A percentile compares a stretch with the other conserved stretches of the same genome.
These are phyloP conservation scores for Bergia sp. DNA, from an alignment of 92 coral and sea anemone species.

Conservation along the genomic window DNA sequence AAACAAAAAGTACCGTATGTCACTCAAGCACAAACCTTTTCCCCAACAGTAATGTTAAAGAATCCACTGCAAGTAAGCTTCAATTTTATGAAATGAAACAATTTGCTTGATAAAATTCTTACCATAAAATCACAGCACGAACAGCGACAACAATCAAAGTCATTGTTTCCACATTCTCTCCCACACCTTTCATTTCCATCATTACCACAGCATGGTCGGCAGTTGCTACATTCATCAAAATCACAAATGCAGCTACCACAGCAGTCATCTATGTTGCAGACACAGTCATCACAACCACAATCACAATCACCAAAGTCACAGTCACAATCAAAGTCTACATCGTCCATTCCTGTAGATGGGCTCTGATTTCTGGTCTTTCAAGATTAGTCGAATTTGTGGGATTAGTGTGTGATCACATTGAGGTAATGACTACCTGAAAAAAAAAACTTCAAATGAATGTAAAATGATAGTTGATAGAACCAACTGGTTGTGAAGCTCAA, in stretches of 20 bases:
- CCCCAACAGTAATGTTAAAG: too few relatives aligned
- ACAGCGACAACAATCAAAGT: constrained; percentile 13
- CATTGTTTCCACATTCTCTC: constrained; percentile 3
- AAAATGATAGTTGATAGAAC: too few relatives aligned
- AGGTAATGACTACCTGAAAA: background rate
- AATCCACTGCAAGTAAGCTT: background rate
- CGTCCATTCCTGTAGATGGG: background rate
- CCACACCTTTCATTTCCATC: background rate
- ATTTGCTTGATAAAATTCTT: background rate
- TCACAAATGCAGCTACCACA: constrained; percentile 20
- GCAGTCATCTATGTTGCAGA: background rate
- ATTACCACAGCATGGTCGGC: background rate
- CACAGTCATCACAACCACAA: background rate
- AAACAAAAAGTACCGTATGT: too few relatives aligned
- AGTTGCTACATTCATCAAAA: constrained; percentile 15
- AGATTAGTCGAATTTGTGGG: background rate
- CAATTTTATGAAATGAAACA: background rate
- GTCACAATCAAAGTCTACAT: constrained; percentile 14
- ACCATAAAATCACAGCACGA: constrained; percentile 20
- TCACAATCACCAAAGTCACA: background rate
- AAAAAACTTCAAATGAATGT: too few relatives aligned
- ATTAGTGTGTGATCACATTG: background rate
- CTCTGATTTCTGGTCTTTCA: background rate
- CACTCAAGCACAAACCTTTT: too few relatives aligned
- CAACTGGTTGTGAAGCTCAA: too few relatives aligned